Conservation (phyloP, 2,888 invertebrate species). For the Calliopum simillimum region DNA sequence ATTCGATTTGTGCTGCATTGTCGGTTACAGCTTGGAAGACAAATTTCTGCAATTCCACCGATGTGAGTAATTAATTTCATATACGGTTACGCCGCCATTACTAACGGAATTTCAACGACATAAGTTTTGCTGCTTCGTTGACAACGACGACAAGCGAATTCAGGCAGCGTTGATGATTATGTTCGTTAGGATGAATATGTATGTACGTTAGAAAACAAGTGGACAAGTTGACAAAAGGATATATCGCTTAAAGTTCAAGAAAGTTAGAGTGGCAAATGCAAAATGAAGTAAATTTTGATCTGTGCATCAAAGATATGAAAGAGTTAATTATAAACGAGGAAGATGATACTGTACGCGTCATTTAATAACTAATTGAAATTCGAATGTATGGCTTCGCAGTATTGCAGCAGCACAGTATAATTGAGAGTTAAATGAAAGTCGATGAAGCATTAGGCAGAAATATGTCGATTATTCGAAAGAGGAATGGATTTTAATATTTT, state of each 20-base stretch:
- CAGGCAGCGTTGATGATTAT: constrained; percentile 23
- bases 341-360: constrained; percentile 16
- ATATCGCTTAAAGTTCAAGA: background rate
- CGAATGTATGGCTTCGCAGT: constrained; percentile 6
- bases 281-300: background rate
- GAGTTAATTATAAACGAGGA: constrained; percentile 13
- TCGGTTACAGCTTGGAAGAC: constrained; percentile 7
- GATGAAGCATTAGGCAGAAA: too few relatives aligned
- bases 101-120: constrained; percentile 20
- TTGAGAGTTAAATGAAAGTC: background rate
- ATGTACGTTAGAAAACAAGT: background rate
- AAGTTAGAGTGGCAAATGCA: background rate
- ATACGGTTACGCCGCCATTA: constrained; percentile 23
- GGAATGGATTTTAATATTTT: too few relatives aligned
- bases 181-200: background rate
- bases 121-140: constrained; percentile 5
- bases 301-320: background rate
- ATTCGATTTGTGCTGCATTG: background rate
- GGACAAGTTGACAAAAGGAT: background rate
- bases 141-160: too few relatives aligned
- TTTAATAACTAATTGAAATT: constrained; percentile 43
- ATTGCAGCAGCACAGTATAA: constrained; percentile 9
- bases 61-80: constrained; percentile 58
- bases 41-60: constrained; percentile 56
- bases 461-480: too few relatives aligned